Evolutionary conservation across 2,888 invertebrate genomes (phyloP), one percentile per base, ranked within the genome.

Genomic region (Andrena praecox): DNA sequence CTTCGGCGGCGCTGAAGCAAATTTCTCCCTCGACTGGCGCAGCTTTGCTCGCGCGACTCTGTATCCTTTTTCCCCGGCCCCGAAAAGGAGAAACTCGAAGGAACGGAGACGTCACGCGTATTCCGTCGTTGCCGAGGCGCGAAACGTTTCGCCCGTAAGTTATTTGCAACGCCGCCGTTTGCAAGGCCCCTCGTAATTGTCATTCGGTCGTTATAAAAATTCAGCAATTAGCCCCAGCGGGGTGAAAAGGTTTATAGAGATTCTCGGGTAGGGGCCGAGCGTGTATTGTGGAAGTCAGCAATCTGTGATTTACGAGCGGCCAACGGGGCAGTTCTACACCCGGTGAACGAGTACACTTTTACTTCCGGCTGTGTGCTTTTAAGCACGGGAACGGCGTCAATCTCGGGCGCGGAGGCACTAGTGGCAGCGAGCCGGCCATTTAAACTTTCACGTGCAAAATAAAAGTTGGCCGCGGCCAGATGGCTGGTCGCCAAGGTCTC

Each of bases 361-460:
- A 77, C 77, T 82, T 85, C 69, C 72, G 59, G 76, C 64, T 62
- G 81, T 64, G 80, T 60, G 69, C 79, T 82, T 82, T 82, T 80
- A 85, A 83, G 80, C 80, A 20, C 78, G 56, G 56, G 62, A 56
- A 33, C 52, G 64, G 79, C 86, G 88, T 82, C 86, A 85, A 85
- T 87, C 88, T 82, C 82, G 62, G 68, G 72, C 35, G 54, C 64
- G 42, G 68, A 62, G 77, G 77, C 62, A 75, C 62, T 20, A 70
- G 73, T 69, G 68, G 50, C 68, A 54, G 72, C 68, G 66, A 83
- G 66, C 76, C 73, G 63, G 64, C 79, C 83, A 82, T 89, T 88
- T 89, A 89, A 88, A 89, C 87, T 89, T 89, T 89, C 85, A 81
- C 84, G 85, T 87, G 60, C 67, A 71, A 89, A 89, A 89, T 88